Conservation (phyloP, 2,888 invertebrate species). For the Caenorhabditis sp. region DNA sequence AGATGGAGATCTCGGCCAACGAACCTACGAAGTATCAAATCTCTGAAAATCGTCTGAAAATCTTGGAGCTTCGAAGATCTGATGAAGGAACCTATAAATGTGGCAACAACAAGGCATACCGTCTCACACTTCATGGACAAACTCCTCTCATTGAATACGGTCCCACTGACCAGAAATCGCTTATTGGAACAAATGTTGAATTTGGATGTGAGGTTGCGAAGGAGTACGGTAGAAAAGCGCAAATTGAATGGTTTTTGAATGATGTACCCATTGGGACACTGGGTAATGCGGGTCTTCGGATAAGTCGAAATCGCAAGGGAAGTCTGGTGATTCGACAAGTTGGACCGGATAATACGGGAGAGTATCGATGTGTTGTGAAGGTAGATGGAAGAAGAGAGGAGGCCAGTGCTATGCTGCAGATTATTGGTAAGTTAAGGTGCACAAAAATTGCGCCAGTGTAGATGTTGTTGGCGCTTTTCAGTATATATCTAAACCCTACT, state of each 20-base stretch:
- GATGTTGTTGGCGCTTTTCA: too few species aligned
- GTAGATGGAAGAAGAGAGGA: constrained; percentile 91
- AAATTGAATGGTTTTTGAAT: constrained; percentile 57
- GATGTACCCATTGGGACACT: constrained; percentile 35
- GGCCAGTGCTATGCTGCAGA: constrained; percentile 79
- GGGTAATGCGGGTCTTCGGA: constrained; percentile 49
- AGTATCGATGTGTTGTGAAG: constrained; percentile 81
- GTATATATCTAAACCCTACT: too few species aligned
- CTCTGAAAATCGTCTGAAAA: constrained; percentile 27
- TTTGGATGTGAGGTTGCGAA: constrained; percentile 92
- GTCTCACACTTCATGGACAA: constrained; percentile 14
- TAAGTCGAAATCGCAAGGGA: constrained; percentile 46
- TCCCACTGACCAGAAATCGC: constrained; percentile 77
- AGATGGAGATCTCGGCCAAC: constrained; percentile 23
- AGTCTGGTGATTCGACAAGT: constrained; percentile 73
- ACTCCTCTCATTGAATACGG: constrained; percentile 79
- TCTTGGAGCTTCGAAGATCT: constrained; percentile 44
- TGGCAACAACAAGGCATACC: constrained; percentile 64
- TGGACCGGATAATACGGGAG: constrained; percentile 81
- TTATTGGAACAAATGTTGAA: constrained; percentile 90
- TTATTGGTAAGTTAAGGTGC: constrained; percentile 80
- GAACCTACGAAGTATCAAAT: constrained; percentile 33
- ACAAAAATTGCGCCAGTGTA: too few species aligned
- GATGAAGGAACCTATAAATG: constrained; percentile 73
- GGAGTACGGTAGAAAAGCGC: constrained; percentile 76